Evolutionary conservation across 2,797 vertebrate species (phyloP).

Genomic region (Rhodeus uyekii): DNA sequence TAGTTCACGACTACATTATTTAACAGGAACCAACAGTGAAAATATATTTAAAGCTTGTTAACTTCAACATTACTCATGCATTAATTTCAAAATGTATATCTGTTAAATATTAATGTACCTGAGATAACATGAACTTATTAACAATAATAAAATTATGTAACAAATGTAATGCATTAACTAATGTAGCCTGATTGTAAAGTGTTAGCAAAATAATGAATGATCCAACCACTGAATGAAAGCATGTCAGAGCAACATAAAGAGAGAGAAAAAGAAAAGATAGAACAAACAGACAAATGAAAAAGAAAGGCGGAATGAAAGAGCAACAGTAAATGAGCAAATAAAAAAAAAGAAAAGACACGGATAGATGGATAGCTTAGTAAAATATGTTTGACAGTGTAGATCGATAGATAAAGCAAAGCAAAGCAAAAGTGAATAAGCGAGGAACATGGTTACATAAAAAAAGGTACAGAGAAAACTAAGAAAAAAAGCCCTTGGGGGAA

Average conservation of each 20-base stretch:
- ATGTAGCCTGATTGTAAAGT: neutral
- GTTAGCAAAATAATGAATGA: neutral
- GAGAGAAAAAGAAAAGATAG: neutral
- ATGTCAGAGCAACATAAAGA: neutral
- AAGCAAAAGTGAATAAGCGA: neutral
- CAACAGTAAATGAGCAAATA: neutral
- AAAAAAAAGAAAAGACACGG: too few relatives aligned
- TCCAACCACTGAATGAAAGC: neutral
- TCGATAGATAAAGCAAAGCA: neutral
- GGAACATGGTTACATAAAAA: neutral
- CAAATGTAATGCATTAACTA: neutral
- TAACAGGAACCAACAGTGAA: neutral
- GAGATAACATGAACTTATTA: neutral
- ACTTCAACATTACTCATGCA: neutral
- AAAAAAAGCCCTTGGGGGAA: too few relatives aligned
- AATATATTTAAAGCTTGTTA: neutral
- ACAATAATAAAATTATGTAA: neutral
- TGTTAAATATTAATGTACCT: neutral
- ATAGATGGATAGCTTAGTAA: too few relatives aligned
- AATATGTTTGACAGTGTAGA: too few relatives aligned
- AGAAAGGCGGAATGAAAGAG: neutral
- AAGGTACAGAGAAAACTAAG: neutral
- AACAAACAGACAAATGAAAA: neutral
- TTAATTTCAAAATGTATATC: neutral
- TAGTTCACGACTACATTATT: neutral